These are phyloP conservation scores for Montifringilla adamsi DNA, from an alignment of 2,113 vertebrate genomes.

Conservation along the genomic window DNA sequence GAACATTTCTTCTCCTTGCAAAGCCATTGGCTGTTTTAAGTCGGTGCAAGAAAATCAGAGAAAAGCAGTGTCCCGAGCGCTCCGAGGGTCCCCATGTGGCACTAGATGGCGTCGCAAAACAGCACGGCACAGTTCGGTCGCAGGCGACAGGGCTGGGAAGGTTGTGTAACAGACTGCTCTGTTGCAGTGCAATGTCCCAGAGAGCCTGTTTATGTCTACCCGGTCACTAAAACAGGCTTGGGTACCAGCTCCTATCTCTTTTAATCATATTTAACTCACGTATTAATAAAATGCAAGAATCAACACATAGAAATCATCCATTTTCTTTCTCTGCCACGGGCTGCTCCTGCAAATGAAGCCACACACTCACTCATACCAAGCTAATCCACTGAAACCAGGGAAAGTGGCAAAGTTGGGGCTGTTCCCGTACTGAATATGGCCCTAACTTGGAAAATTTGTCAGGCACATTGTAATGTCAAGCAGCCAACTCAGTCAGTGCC, in stretches of 20 bases:
- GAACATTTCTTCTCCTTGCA: not conserved
- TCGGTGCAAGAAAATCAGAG: not conserved
- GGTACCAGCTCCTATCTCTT: not conserved
- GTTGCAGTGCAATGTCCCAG: fast-evolving
- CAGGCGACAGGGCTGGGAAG: not conserved
- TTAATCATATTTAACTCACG: not conserved
- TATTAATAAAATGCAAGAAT: not conserved
- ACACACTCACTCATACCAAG: not conserved
- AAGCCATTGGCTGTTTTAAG: not conserved
- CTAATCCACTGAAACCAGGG: not conserved
- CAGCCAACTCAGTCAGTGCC: not conserved
- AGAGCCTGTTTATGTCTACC: not conserved
- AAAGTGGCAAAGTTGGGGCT: not conserved
- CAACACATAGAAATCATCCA: not conserved
- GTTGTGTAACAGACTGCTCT: not conserved
- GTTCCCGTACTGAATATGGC: not conserved
- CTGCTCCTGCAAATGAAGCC: not conserved
- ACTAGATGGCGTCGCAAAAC: conserved; percentile 55
- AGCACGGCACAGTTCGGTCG: not conserved
- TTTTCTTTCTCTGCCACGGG: not conserved
- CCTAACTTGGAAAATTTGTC: not conserved
- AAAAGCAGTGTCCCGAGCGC: not conserved
- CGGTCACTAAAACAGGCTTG: not conserved
- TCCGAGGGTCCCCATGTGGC: not conserved
- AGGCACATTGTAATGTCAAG: not conserved